Evolutionary conservation across 2,888 invertebrate species (phyloP).

Genomic region (Cerastis leucographa): DNA sequence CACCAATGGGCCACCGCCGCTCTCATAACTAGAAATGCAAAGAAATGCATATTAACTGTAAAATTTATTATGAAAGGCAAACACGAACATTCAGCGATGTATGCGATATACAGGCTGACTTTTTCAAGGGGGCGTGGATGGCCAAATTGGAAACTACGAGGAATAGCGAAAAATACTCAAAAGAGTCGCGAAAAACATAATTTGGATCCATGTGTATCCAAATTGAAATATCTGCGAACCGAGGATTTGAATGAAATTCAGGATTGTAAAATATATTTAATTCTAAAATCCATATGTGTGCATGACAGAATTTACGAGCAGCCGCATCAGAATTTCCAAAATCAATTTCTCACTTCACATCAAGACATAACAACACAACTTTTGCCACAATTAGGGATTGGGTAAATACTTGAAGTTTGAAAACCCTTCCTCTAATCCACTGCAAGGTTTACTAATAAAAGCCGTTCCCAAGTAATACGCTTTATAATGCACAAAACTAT

Average conservation of each 20-base stretch:
- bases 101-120: not conserved
- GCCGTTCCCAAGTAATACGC: conserved; percentile 45
- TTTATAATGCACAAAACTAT: conserved; percentile 64
- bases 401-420: conserved; percentile 41
- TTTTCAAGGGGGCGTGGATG: no score
- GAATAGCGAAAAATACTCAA: no score
- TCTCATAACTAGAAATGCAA: no score
- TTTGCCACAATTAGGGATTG: conserved; percentile 46
- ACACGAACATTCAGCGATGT: not conserved
- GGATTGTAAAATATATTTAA: not conserved
- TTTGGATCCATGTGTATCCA: not conserved
- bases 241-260: not conserved
- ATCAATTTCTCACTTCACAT: conserved; percentile 3
- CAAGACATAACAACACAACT: conserved; percentile 23
- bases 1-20: no score
- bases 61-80: no score
- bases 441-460: conserved; percentile 59
- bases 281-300: not conserved
- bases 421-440: conserved; percentile 34
- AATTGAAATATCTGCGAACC: not conserved
- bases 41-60: not conserved
- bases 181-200: no score
- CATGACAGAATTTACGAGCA: not conserved
- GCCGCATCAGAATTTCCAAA: not conserved
- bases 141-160: no score